A percentile compares a stretch with the other conserved stretches of the same genome.
phyloP scores from a whole-genome alignment of 1,140 invertebrate genomes.

The Aphaenogaster floridana region DNA sequence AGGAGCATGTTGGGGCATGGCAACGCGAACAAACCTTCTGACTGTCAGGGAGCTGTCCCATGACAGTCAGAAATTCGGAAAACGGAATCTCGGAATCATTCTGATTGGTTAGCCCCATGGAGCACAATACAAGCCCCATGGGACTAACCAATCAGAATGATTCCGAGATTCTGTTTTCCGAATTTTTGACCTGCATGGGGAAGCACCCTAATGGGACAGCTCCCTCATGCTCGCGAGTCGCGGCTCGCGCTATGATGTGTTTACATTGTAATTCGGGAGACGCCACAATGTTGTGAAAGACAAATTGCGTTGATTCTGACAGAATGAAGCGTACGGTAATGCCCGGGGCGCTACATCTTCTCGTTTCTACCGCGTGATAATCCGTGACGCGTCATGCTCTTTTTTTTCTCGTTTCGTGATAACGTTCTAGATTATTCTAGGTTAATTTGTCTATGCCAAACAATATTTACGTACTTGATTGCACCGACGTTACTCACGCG shows the following conservation, averaged over 20 bases:
- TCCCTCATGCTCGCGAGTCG: too few relatives aligned
- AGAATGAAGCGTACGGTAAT: constrained; percentile 78
- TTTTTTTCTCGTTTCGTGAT: background rate
- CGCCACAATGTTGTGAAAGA: constrained; percentile 19
- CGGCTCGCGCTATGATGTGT: constrained; percentile 60
- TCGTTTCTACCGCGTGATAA: background rate
- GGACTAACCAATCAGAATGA: too few relatives aligned
- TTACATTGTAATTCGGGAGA: constrained; percentile 66
- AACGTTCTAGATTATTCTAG: constrained; percentile 44
- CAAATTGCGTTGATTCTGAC: constrained; percentile 1
- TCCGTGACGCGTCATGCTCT: background rate
- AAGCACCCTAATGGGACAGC: too few relatives aligned
- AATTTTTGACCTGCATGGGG: too few relatives aligned
- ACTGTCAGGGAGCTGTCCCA: too few relatives aligned
- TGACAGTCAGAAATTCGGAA: too few relatives aligned
- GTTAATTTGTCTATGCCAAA: constrained; percentile 58
- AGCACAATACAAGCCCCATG: too few relatives aligned
- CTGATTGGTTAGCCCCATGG: too few relatives aligned
- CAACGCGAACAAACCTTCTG: too few relatives aligned
- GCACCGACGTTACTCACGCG: background rate
- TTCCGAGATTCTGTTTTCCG: too few relatives aligned
- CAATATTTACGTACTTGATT: constrained; percentile 21
- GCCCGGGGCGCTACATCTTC: background rate
- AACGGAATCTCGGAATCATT: too few relatives aligned
- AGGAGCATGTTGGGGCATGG: too few relatives aligned